Evolutionary conservation across 2,888 invertebrate species (phyloP).

Genomic region (Caenorhabditis drosophilae): DNA sequence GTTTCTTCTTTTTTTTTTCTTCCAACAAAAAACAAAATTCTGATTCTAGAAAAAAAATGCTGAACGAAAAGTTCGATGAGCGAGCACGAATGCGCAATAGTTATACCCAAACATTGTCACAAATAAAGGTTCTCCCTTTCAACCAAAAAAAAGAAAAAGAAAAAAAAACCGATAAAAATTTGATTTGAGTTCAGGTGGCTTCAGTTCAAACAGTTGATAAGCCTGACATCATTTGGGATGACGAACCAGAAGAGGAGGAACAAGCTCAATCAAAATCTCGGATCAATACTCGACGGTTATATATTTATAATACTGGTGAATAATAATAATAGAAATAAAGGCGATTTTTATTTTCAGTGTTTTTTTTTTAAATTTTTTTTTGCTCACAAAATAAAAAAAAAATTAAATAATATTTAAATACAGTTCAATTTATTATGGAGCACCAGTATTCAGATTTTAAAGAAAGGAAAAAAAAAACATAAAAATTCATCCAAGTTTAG

Average conservation of each 20-base stretch:
- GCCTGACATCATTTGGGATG: conserved; percentile 39
- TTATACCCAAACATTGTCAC: conserved; percentile 52
- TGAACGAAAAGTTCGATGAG: conserved; percentile 61
- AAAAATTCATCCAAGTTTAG: conserved; percentile 23
- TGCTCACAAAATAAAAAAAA: too few species aligned
- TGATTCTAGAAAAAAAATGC: conserved; percentile 48
- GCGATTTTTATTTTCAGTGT: conserved; percentile 1
- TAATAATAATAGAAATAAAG: conserved; percentile 11
- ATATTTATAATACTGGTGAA: conserved; percentile 65
- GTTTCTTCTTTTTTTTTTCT: background rate
- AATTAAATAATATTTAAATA: too few species aligned
- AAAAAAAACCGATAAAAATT: background rate
- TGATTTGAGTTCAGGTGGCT: conserved; percentile 27
- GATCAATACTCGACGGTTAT: conserved; percentile 51
- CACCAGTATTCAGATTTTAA: too few species aligned
- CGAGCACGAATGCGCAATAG: conserved; percentile 57
- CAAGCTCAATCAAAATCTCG: conserved; percentile 34
- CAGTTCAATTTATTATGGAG: too few species aligned
- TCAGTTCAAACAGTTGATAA: conserved; percentile 52
- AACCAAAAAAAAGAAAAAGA: background rate
- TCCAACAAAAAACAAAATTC: conserved; percentile 1
- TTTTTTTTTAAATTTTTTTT: background rate
- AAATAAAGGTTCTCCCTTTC: conserved; percentile 44
- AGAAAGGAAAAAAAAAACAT: background rate
- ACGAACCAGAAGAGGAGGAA: conserved; percentile 48